These are phyloP conservation scores for Rousettus madagascariensis DNA, from an alignment of 2,797 vertebrate species.

Conservation along the genomic window DNA sequence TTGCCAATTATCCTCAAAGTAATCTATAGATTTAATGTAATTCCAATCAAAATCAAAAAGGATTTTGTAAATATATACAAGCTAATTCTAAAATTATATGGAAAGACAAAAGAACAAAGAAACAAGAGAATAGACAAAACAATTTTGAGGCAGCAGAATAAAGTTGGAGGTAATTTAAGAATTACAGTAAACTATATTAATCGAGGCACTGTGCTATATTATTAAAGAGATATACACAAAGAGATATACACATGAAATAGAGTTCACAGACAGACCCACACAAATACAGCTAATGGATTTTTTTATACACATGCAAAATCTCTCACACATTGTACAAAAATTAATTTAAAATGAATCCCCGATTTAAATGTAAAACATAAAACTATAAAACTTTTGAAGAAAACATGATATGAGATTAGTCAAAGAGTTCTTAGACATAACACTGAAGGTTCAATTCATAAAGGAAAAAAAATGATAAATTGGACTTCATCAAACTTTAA, in stretches of 20 bases:
- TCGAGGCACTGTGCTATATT: neutral
- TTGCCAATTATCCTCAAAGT: neutral
- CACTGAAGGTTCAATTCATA: neutral
- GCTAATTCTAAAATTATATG: neutral
- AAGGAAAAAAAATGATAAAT: neutral
- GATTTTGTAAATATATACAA: neutral
- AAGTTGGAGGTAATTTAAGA: conserved; percentile 3
- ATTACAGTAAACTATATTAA: neutral
- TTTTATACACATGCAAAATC: neutral
- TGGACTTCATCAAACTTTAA: neutral
- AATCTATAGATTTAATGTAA: neutral
- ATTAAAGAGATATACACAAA: neutral
- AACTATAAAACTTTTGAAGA: conserved; percentile 15
- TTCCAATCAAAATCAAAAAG: conserved; percentile 24
- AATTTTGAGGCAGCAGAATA: neutral
- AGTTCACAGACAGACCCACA: neutral
- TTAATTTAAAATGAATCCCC: neutral
- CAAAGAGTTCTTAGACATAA: neutral
- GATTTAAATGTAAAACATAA: conserved; percentile 9
- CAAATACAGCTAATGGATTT: neutral
- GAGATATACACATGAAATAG: conserved; percentile 8
- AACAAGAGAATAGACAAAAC: neutral
- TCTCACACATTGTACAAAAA: neutral
- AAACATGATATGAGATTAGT: neutral
- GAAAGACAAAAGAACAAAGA: neutral